Evolutionary conservation across 1,140 invertebrate species (phyloP).

Genomic region (Lordiphosa collinella): DNA sequence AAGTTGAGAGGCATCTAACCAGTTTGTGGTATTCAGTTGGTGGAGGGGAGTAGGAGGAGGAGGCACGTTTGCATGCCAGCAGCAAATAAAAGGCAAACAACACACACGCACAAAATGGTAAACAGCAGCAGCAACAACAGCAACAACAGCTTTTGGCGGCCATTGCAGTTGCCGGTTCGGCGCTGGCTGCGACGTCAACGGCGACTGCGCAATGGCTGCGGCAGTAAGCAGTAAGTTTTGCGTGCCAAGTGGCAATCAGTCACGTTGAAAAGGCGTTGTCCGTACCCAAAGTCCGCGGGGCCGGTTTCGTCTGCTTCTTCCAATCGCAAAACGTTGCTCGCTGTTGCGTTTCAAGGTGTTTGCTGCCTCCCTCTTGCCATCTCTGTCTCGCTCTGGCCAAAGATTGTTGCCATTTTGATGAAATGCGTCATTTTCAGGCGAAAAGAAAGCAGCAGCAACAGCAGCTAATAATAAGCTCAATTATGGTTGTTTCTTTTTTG

Average conservation of each 20-base stretch:
- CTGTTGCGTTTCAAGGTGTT: slow-evolving; percentile 11
- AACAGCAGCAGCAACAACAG: slow-evolving; percentile 31
- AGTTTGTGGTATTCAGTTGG: slow-evolving; percentile 11
- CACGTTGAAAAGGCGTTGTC: slow-evolving; percentile 69
- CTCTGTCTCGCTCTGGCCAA: slow-evolving; percentile 12
- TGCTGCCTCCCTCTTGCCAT: slow-evolving; percentile 4
- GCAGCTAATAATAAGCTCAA: slow-evolving; percentile 55
- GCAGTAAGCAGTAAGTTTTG: slow-evolving; percentile 16
- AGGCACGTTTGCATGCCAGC: slow-evolving; percentile 55
- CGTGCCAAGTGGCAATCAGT: slow-evolving; percentile 77
- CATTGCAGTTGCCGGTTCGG: slow-evolving; percentile 44
- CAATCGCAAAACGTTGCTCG: slow-evolving; percentile 61
- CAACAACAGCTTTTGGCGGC: slow-evolving; percentile 49
- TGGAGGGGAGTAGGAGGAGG: not conserved
- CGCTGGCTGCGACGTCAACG: slow-evolving; percentile 40
- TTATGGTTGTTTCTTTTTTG: slow-evolving; percentile 26
- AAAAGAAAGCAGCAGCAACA: slow-evolving; percentile 30
- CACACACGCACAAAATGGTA: slow-evolving; percentile 68
- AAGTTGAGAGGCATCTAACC: slow-evolving; percentile 34
- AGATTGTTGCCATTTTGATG: slow-evolving; percentile 67
- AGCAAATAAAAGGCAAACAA: slow-evolving; percentile 68
- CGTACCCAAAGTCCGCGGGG: slow-evolving; percentile 24
- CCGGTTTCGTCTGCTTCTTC: slow-evolving; percentile 53
- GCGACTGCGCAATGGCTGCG: slow-evolving; percentile 62
- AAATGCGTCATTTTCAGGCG: slow-evolving; percentile 53